phyloP scores from a whole-genome alignment of 2,888 invertebrate species.

The Beris morrisii region DNA sequence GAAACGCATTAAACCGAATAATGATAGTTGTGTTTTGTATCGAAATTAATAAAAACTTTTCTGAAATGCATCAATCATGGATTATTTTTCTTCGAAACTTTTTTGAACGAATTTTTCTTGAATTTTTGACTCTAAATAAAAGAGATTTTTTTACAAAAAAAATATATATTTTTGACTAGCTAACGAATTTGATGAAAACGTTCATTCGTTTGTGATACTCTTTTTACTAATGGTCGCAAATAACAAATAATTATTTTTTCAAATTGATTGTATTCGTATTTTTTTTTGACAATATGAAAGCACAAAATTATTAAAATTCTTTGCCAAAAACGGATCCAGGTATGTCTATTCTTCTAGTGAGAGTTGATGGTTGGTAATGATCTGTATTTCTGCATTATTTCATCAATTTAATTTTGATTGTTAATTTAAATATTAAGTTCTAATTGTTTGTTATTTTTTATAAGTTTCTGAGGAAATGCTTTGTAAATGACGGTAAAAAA shows the following conservation, averaged over 20 bases:
- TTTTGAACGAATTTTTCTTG: neutral
- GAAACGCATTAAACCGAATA: neutral
- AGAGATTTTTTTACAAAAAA: neutral
- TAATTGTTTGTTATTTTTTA: constrained; percentile 23
- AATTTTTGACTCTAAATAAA: neutral
- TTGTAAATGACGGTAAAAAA: constrained; percentile 13
- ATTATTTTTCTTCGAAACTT: neutral
- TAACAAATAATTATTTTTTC: neutral
- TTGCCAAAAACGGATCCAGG: constrained; percentile 3
- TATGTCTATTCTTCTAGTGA: constrained; percentile 2
- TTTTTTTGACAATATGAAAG: neutral
- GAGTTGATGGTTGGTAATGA: neutral
- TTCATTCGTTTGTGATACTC: neutral
- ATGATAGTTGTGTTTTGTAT: constrained; percentile 1
- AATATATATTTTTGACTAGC: neutral
- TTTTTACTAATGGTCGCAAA: neutral
- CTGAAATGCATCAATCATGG: neutral
- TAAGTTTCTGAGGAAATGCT: constrained; percentile 22
- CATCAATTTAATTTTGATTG: neutral
- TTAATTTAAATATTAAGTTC: neutral
- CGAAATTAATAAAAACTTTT: neutral
- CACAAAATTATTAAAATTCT: neutral
- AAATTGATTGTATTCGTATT: too few species aligned
- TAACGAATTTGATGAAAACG: neutral
- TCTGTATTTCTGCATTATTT: constrained; percentile 2